Percentiles rank a stretch among this genome's conserved stretches.
These are phyloP conservation scores for Heliconius eleuchia DNA, from an alignment of 1,140 invertebrate species.

Conservation along the genomic window DNA sequence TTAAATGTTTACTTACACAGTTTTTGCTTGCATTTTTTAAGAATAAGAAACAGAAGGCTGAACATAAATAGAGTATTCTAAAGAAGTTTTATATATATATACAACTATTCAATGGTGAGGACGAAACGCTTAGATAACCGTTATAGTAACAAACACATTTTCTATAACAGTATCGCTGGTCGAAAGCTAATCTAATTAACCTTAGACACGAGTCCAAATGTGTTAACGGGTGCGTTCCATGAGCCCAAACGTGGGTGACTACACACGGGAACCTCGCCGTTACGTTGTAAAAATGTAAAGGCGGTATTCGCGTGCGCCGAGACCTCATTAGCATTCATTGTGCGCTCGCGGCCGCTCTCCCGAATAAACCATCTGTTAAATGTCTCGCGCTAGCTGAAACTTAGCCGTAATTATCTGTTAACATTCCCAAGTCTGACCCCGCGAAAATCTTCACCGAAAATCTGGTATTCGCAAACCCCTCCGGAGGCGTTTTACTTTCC, in stretches of 20 bases:
- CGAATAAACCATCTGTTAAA: slow-evolving; percentile 80
- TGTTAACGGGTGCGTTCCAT: slow-evolving; percentile 71
- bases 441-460: slow-evolving; percentile 69
- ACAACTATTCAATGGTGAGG: not conserved
- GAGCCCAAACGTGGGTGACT: slow-evolving; percentile 45
- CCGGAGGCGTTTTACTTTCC: slow-evolving; percentile 73
- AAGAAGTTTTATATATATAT: not conserved
- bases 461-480: slow-evolving; percentile 61
- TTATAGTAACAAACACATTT: slow-evolving; percentile 17
- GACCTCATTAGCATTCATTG: slow-evolving; percentile 77
- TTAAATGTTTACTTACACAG: slow-evolving; percentile 24
- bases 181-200: slow-evolving; percentile 75
- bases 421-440: slow-evolving; percentile 79
- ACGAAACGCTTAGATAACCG: not conserved
- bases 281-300: slow-evolving; percentile 40
- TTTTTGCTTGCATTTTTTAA: slow-evolving; percentile 17
- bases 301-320: slow-evolving; percentile 44
- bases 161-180: slow-evolving; percentile 30
- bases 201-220: slow-evolving; percentile 77
- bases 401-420: slow-evolving; percentile 80
- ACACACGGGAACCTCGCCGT: not conserved
- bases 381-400: slow-evolving; percentile 79
- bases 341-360: slow-evolving; percentile 71
- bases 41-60: slow-evolving; percentile 5
- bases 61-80: not conserved